Base-by-base conservation (phyloP, 2,888 invertebrate species). In the Tryphoninae sp. region DNA sequence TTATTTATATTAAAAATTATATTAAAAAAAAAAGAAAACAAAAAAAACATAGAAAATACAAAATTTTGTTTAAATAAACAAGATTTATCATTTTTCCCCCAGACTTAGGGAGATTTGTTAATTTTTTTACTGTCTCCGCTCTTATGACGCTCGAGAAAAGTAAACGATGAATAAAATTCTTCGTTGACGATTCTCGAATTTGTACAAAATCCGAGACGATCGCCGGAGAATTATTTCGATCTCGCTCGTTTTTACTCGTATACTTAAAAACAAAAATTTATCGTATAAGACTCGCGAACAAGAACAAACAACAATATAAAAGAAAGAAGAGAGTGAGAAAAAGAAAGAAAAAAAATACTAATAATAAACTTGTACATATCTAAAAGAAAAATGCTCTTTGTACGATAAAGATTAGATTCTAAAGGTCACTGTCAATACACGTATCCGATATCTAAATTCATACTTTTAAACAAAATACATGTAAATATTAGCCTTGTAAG, bases 301-400 rank as follows among this genome's bases (percentile, higher is more conserved):
- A 59, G 42, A 42, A 26, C 13, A 55, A 42, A 51, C 23, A 55
- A 61, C 8, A 22, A 69, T 40, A 22, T 13, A 75, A 64, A 76
- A 65, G 67, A 19, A 45, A 55, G 58, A 16, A 33, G 53, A 74
- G 22, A 22, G 78, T 55, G 61, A 26, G 40, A 67, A 7, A 19
- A 9, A 74, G 61, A 68, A 79, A 51, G 33, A 49, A 81, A 58
- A 58, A 65, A 58, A 49, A 81, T 49, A 19, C 19, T 19, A 19
- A 19, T 19, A 58, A 74, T 59, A 23, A 45, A 83, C 59, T 78
- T 83, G 79, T 81, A 83, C 49, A 84, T 78, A 85, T 33, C 33
- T 16, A 59, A 78, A 78, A 81, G 58, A 26, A 77, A 80, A 83
- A 82, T 80, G 72, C 74, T 79, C 78, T 84, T 82, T 83, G 84